These are phyloP conservation scores for Drosophila busckii DNA, from an alignment of 1,140 invertebrate species.

Conservation along the genomic window DNA sequence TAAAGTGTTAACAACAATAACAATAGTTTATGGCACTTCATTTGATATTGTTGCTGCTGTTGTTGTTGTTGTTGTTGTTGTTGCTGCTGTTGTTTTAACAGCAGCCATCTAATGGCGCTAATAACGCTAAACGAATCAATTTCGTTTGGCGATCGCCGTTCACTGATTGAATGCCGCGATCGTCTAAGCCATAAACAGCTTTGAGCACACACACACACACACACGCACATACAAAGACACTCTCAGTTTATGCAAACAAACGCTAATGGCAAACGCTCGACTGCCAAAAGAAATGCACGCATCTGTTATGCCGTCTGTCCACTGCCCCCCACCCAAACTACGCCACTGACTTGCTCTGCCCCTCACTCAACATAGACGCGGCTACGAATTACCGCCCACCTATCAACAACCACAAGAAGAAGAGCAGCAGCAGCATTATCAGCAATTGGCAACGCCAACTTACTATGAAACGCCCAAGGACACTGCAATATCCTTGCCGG, in stretches of 20 bases:
- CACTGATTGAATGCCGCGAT: constrained; percentile 43
- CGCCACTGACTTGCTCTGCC: constrained; percentile 11
- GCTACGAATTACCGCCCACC: background rate
- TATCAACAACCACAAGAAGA: background rate
- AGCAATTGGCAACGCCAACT: constrained; percentile 2
- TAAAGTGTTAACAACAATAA: constrained; percentile 38
- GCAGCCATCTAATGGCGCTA: constrained; percentile 55
- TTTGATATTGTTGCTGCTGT: constrained; percentile 16
- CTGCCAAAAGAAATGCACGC: constrained; percentile 53
- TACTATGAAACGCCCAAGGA: constrained; percentile 25
- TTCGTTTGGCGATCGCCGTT: constrained; percentile 42
- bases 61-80: constrained; percentile 2
- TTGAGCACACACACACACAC: constrained; percentile 32
- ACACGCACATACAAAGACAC: constrained; percentile 1
- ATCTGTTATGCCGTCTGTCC: constrained; percentile 21
- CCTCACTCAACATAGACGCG: background rate
- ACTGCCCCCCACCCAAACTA: background rate
- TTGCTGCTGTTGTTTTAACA: constrained; percentile 35
- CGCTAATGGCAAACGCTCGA: constrained; percentile 57
- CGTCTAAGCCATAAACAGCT: constrained; percentile 51
- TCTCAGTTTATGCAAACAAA: constrained; percentile 62
- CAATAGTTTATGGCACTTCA: constrained; percentile 46
- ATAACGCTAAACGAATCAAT: constrained; percentile 74
- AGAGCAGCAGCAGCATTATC: constrained; percentile 19
- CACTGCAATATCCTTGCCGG: too few species aligned